Evolutionary conservation across 2,797 vertebrate species (phyloP), one percentile per base, ranked within the genome.

Genomic region (Syngnathus acus): DNA sequence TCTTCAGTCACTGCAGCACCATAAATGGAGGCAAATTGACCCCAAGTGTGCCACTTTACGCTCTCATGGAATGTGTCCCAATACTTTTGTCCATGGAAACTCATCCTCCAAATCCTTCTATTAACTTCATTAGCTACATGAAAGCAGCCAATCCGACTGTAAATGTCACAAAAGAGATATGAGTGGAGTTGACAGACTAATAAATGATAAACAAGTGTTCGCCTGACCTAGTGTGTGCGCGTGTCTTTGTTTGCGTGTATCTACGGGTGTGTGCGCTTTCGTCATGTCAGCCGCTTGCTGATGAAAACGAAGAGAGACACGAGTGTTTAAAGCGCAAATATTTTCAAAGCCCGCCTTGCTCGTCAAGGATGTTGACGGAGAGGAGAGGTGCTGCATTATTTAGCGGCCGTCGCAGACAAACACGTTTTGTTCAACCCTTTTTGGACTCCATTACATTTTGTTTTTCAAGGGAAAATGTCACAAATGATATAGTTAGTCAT

Each of bases 331-430:
- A 85, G 80, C 84, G 85, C 85, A 84, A 85, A 83, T 82, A 84
- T 86, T 84, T 87, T 86, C 82, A 80, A 83, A 85, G 72, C 82
- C 75, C 65, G 74, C 85, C 73, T 83, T 72, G 64, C 76, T 84
- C 84, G 82, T 85, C 78, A 79, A 40, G 78, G 73, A 82, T 87
- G 83, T 84, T 87, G 82, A 84, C 53, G 67, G 79, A 79, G 86
- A 84, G 79, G 77, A 81, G 80, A 86, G 78, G 77, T 45, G n/a
- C 79, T 90, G 86, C 87, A 89, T 88, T 83, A 89, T 90, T 89
- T 84, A 89, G 77, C 76, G 79, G 77, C 74, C 48, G 72, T 65
- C 67, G 40, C 54, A 64, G 60, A 47, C 66, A 43, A 63, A 50
- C 57, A 71, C 53, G 62, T 53, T 48, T 68, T 72, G 64, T 71